Base-by-base conservation (phyloP, 2,888 invertebrate genomes). In the Epinotia bilunana region DNA sequence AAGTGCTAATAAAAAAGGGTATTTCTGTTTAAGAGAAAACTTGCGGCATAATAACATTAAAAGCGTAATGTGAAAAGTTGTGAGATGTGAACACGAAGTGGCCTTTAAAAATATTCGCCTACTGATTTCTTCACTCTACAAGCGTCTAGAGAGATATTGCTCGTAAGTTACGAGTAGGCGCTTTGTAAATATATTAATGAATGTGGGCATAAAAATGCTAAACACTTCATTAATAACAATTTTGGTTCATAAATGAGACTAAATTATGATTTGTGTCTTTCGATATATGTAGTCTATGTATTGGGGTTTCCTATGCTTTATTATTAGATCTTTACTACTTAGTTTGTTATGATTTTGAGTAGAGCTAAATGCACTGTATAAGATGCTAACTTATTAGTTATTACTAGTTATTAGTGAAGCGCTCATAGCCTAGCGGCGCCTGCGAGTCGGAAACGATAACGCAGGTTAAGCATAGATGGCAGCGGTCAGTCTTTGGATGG, bases 1-100 rank as follows among this genome's bases (percentile, higher is more conserved):
- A 73, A 69, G 62, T 12, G n/a, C 49, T 69, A 69, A 74, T 74
- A 63, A 63, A 69, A 53, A 69, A 60, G 65, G 65, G 60, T 18
- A 28, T 46, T 49, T 58, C 43, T 18, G 7, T n/a, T 60, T 33
- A 53, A 33, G 39, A 73, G 65, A 73, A 73, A 67, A 46, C n/a
- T 64, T 33, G 12, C 58, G 6, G 43, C 20, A 58, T 46, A 72
- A 72, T 64, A 28, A 28, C n/a, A 64, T 64, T 58, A 72, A 58
- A 55, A 4, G 64, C 9, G 46, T 43, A 43, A 28, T 53, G 28
- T n/a, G 43, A 43, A 23, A 60, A 23, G 13, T 58, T 23, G 13
- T 28, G 6, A 28, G 28, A 23, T 4, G 58, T 13, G 13, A 28
- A 33, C 33, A 33, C 33, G 7, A 33, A 5, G 12, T 12, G 6